Evolutionary conservation across 2,797 vertebrate species (phyloP), one percentile per base, ranked within the genome.

Genomic region (Pseudochirops corinnae): DNA sequence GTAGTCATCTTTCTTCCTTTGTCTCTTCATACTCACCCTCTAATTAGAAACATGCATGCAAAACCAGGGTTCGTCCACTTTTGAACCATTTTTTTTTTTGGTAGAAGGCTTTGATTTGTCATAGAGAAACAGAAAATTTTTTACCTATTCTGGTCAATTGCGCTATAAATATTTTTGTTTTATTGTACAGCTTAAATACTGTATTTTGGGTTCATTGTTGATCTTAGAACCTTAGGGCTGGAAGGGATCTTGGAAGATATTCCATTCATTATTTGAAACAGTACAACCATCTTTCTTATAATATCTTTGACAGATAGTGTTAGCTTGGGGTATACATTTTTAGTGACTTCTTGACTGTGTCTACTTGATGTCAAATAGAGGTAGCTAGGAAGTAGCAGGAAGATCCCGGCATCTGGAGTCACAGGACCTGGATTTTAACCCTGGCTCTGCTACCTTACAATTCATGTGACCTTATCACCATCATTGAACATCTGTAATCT

Each of bases 1-100:
- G 16, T 29, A 1, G 93, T 74, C 93, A 93, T 26, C 7, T 87
- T 87, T 91, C 98, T 98, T 94, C 28, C 93, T 55, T 91, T 55
- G 7, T 87, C 74, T 87, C 39, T 28, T 87, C 74, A 50, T 87
- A 87, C 9, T 21, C 74, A 87, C 74, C 39, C 39, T 46, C 21
- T 87, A 50, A 28, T 87, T 87, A 87, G 74, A 87, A 87, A 87
- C 74, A 87, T 87, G 39, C 24, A 50, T 87, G 39, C 18, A 87
- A 50, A 46, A 82, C 74, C 39, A 82, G 11, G 39, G 39, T 26
- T 82, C 39, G 46, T 82, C 9, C 3, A 82, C n/a, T 46, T 82
- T 46, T 82, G n/a, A 82, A 82, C 39, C 21, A 82, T 46, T 46
- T 82, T 82, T 74, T 74, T 46, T 39, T 6, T 52, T 52, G 52